Base-by-base conservation (phyloP, 1,140 invertebrate species). In the Brachionus rotundiformis region DNA sequence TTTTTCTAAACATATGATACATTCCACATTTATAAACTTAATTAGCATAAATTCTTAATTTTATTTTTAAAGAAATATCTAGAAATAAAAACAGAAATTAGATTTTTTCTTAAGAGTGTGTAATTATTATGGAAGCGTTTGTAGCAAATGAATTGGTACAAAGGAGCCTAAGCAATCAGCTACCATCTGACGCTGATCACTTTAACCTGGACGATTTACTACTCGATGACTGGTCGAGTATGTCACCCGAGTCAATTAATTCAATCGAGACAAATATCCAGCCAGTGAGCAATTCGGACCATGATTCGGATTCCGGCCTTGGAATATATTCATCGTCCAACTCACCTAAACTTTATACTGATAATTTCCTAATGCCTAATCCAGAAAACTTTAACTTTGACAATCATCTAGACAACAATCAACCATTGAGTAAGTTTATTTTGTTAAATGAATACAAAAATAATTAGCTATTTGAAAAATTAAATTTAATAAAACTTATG, bases 231-330 rank as follows among this genome's bases (percentile, higher is more conserved):
- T 73, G 68, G 68, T 73, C 68, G 10, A 31, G 13, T 19, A 27
- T 49, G n/a, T 79, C 76, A 13, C 36, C 44, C 11, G 27, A 54
- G 3, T 79, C 76, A 19, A 59, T 59, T n/a, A 77, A 77, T 47
- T 49, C 73, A 31, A 33, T 79, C 59, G 76, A 73, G 27, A 25
- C 68, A 7, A 73, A 4, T 4, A 47, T 44, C 44, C 68, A 73
- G 16, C 16, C 13, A 25, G 2, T 73, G n/a, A 73, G 8, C 25
- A 41, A 79, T 33, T 59, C 44, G 1, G 59, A 79, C 16, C 27
- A 77, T 19, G 73, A 77, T 36, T 77, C 73, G 7, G 73, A 77
- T 59, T 77, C 73, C 3, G 73, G 73, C 19, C n/a, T 77, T 3
- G 23, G 44, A 2, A 49, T 77, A 16, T 59, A 39, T 29, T 77